Base-by-base conservation (phyloP, 2,797 vertebrate species). In the Neoniphon sammara region DNA sequence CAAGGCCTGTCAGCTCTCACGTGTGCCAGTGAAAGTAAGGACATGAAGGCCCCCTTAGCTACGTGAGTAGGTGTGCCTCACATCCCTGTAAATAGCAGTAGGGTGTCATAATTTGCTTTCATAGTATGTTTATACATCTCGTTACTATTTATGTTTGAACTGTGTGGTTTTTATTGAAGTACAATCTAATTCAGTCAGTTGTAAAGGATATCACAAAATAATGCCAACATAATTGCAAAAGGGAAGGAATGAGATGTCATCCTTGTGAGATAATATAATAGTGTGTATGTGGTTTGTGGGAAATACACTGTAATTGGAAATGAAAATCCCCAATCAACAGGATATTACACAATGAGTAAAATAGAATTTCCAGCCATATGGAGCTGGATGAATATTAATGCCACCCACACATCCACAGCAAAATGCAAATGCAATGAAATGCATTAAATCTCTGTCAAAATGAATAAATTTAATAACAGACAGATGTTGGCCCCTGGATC, bases 1-100 rank as follows among this genome's bases (percentile, higher is more conserved):
- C 97, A 99, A 92, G 98, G 98, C 87, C 95, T 99, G 89, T 95
- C 97, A 70, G 97, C 97, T 69, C 95, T 99, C 90, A 93, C 94
- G 75, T 99, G 95, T 84, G 97, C 98, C 93, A 99, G 98, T 92
- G 97, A 99, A 95, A 99, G 98, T 96, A 96, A 96, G 94, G 98
- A 99, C 95, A 99, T 99, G 98, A 99, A 99, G 95, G 98, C 98
- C 87, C 98, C 98, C 87, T 96, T 99, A 94, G 98, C 98, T 94
- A 99, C 97, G 98, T 99, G 97, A 98, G 97, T 98, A 96, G 92
- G 95, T 96, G 93, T 93, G 91, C 94, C 94, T 93, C 87, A 92
- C 55, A 14, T 94, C 74, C 34, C 63, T 93, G 92, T 88, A 89
- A 30, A 61, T 27, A 57, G 21, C 25, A 39, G 23, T 5, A 30